A percentile compares a stretch with the other conserved stretches of the same genome.
Conservation (phyloP, 2,888 invertebrate species). For the Thysanoteuthis rhombus region DNA sequence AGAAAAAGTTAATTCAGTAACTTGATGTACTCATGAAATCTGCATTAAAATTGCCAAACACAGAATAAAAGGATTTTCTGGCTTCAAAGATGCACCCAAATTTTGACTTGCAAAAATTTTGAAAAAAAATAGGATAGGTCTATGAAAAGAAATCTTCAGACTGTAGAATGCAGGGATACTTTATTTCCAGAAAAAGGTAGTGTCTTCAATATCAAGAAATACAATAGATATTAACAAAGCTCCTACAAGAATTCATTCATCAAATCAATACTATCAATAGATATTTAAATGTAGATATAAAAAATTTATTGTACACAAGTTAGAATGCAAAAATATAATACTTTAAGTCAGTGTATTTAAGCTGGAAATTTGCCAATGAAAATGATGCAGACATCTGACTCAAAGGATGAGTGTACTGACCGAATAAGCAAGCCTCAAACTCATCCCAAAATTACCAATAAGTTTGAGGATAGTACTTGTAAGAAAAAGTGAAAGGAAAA, state of each 20-base stretch:
- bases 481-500: background rate
- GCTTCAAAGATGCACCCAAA: too few species aligned
- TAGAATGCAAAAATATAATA: background rate
- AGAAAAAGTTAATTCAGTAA: background rate
- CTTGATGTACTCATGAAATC: background rate
- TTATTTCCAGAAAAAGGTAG: too few species aligned
- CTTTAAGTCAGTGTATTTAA: background rate
- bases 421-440: background rate
- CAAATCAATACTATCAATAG: background rate
- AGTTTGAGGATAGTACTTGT: background rate
- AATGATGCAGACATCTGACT: background rate
- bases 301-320: background rate
- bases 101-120: too few species aligned
- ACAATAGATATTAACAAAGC: background rate
- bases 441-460: background rate
- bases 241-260: background rate
- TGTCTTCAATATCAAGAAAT: too few species aligned
- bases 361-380: background rate
- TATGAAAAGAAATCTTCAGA: too few species aligned
- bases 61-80: too few species aligned
- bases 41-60: background rate
- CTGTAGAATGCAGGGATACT: too few species aligned
- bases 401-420: background rate
- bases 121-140: too few species aligned
- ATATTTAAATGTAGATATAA: background rate